Evolutionary conservation across 2,113 vertebrate genomes (phyloP), one percentile per base, ranked within the genome.

Genomic region (Forbesichthys papilliferus): DNA sequence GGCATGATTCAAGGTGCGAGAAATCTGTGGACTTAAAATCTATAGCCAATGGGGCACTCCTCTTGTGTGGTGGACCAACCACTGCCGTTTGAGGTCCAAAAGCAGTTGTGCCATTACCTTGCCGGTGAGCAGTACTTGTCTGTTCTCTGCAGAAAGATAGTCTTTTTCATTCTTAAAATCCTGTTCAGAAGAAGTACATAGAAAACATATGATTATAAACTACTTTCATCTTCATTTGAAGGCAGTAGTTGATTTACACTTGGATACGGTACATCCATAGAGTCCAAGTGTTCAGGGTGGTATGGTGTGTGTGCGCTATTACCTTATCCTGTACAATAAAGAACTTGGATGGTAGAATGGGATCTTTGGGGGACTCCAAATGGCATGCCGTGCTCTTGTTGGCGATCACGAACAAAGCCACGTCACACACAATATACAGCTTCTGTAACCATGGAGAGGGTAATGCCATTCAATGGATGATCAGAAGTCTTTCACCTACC

Each of bases 371-470:
- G 36, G 94, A 95, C 48, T 99, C 98, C 88, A 96, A 92, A 89
- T 97, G 96, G 89, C 96, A 98, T 48, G 96, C 92, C 72, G 98
- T 96, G 91, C 96, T 99, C 93, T 99, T 99, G 88, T 96, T 99
- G 78, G 95, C 96, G 79, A 99, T 98, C 68, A 99, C 97, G 66
- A 96, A 98, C 3, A 99, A 93, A 20, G 96, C 98, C 62, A 99
- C 95, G 61, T 99, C 98, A 84, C 96, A 99, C n/a, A 99, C 96
- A 14, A 96, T 95, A 61, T 99, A 99, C 71, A 99, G 92, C 93
- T 99, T 99, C 98, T 99, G 90, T 72, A 69, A 79, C 7, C 36
- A 63, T 18, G 14, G 65, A 76, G 36, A 48, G 56, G 18, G 6
- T 27, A 36, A 55, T 14, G 47, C 10, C 54, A 13, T 16, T 4